These are phyloP conservation scores for Temnothorax ravouxi DNA, from an alignment of 2,888 invertebrate species.

Conservation along the genomic window DNA sequence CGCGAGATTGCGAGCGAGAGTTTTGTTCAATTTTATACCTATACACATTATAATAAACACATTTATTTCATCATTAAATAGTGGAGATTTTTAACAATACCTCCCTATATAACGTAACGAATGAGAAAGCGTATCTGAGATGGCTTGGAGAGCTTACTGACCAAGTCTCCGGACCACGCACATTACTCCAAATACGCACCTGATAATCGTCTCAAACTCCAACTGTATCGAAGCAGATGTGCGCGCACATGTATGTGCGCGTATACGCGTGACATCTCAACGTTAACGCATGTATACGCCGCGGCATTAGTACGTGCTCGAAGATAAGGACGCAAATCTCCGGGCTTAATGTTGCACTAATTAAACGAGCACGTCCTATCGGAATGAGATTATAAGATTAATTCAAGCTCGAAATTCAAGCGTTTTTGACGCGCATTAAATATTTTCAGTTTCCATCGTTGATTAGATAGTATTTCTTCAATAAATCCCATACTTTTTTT, in stretches of 20 bases:
- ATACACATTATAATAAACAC: too few relatives aligned
- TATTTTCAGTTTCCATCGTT: neutral
- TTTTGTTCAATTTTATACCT: too few relatives aligned
- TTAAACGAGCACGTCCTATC: conserved; percentile 14
- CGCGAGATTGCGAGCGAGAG: too few relatives aligned
- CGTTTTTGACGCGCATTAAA: conserved; percentile 3
- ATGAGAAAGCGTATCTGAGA: conserved; percentile 29
- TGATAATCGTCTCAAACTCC: conserved; percentile 48
- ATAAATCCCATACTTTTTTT: neutral
- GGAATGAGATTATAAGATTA: conserved; percentile 26
- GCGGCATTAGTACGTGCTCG: conserved; percentile 16
- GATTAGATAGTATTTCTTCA: neutral
- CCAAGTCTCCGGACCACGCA: conserved; percentile 13
- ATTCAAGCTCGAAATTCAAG: neutral
- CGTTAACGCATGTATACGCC: conserved; percentile 15
- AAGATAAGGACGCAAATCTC: conserved; percentile 47
- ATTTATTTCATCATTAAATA: too few relatives aligned
- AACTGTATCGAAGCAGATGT: conserved; percentile 35
- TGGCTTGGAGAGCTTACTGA: conserved; percentile 41
- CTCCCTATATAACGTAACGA: conserved; percentile 14
- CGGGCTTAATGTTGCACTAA: conserved; percentile 32
- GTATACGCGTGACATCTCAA: conserved; percentile 30
- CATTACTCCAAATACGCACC: conserved; percentile 50
- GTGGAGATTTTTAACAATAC: too few relatives aligned
- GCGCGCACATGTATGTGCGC: neutral